These are phyloP conservation scores for Rhamnusium bicolor DNA, from an alignment of 2,888 invertebrate genomes.

Conservation along the genomic window DNA sequence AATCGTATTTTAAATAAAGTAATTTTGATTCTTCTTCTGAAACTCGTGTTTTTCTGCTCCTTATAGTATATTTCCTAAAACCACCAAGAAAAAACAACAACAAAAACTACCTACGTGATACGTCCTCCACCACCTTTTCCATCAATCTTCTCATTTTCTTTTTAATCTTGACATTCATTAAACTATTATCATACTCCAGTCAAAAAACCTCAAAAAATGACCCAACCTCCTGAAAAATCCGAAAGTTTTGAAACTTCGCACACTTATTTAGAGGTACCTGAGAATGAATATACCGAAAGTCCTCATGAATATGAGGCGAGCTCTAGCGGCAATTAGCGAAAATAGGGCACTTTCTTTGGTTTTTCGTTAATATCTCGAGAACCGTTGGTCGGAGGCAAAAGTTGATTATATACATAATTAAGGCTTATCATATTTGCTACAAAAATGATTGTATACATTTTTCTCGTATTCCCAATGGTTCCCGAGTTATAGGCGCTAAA, in stretches of 20 bases:
- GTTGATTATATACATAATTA: not conserved
- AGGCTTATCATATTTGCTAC: not conserved
- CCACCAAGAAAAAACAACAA: no score
- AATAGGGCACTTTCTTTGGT: not conserved
- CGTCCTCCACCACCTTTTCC: no score
- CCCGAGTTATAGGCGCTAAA: constrained; percentile 1
- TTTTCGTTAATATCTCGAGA: constrained; percentile 1
- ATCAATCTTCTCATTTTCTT: no score
- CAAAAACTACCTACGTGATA: no score
- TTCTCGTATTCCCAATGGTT: constrained; percentile 1
- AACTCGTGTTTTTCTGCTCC: no score
- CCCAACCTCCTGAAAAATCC: not conserved
- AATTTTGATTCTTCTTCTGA: no score
- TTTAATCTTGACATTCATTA: no score
- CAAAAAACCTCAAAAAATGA: not conserved
- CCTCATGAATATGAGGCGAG: not conserved
- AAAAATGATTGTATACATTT: not conserved
- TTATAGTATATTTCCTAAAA: no score
- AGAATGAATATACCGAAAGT: constrained; percentile 1
- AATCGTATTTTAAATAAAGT: no score
- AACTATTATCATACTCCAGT: no score
- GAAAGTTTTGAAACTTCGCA: constrained; percentile 1
- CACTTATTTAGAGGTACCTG: not conserved
- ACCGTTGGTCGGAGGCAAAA: constrained; percentile 1
- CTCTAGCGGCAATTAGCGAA: not conserved